Conservation (phyloP, 2,888 invertebrate species). For the Brachyopa scutellaris region DNA sequence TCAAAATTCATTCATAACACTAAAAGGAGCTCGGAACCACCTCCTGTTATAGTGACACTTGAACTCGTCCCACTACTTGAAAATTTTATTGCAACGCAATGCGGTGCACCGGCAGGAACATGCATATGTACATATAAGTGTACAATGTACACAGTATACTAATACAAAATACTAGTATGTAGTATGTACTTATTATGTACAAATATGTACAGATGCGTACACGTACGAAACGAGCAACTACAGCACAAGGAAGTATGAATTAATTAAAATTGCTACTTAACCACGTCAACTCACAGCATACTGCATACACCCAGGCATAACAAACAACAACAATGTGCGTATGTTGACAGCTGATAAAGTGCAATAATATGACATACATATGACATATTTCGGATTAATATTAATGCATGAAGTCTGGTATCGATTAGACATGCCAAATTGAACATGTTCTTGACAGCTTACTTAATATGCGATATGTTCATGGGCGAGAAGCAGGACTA, state of each 20-base stretch:
- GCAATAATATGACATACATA: slow-evolving; percentile 33
- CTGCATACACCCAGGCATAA: neutral
- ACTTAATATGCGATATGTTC: neutral
- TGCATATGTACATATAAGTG: too few species aligned
- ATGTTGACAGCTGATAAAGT: slow-evolving; percentile 55
- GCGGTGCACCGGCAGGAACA: neutral
- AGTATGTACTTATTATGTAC: too few species aligned
- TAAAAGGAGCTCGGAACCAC: neutral
- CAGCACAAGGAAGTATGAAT: slow-evolving; percentile 38
- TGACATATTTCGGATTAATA: slow-evolving; percentile 30
- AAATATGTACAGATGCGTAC: too few species aligned
- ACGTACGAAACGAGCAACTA: neutral
- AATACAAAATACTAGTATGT: too few species aligned
- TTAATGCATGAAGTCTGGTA: slow-evolving; percentile 26
- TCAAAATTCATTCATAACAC: slow-evolving; percentile 48
- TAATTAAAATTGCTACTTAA: slow-evolving; percentile 66
- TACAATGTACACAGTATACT: neutral
- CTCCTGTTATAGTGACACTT: slow-evolving; percentile 11
- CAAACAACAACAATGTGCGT: slow-evolving; percentile 6
- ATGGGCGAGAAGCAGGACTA: neutral
- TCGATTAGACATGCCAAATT: slow-evolving; percentile 11
- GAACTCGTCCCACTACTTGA: slow-evolving; percentile 10
- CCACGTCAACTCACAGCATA: slow-evolving; percentile 17
- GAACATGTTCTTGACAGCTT: slow-evolving; percentile 4
- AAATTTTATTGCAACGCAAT: slow-evolving; percentile 33